Conservation (phyloP, 2,113 vertebrate genomes). For the Salminus brasiliensis region DNA sequence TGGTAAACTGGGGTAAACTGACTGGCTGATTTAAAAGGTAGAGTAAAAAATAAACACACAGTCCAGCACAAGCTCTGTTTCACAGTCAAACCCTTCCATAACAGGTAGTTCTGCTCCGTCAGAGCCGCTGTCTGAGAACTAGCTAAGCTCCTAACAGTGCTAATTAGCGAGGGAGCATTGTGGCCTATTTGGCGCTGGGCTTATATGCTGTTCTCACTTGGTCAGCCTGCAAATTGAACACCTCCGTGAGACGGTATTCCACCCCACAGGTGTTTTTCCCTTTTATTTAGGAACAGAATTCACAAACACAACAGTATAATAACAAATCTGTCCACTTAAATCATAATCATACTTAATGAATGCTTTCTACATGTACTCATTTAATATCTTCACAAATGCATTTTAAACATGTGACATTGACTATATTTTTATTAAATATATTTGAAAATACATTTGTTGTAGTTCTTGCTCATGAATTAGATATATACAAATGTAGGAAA, state of each 20-base stretch:
- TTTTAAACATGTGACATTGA: too few species aligned
- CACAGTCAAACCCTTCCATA: background rate
- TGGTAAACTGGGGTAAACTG: too few species aligned
- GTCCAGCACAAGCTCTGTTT: background rate
- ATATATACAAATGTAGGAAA: too few species aligned
- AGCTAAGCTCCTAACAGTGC: background rate
- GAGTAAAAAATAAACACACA: background rate
- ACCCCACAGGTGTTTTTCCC: background rate
- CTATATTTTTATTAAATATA: too few species aligned
- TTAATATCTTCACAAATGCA: too few species aligned
- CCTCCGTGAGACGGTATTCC: background rate
- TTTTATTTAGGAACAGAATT: background rate
- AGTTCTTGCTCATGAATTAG: too few species aligned
- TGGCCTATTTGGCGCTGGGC: background rate
- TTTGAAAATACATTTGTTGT: too few species aligned
- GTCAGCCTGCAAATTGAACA: constrained; percentile 17
- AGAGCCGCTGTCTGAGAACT: background rate
- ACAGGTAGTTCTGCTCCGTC: background rate
- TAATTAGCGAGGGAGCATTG: background rate
- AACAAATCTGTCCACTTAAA: too few species aligned
- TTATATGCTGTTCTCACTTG: background rate
- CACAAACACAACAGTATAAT: too few species aligned
- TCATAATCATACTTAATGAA: too few species aligned
- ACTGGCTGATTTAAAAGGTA: too few species aligned
- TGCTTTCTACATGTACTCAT: too few species aligned